Evolutionary conservation across 1,140 invertebrate species (phyloP), one percentile per base, ranked within the genome.

Genomic region (Dryas iulia): DNA sequence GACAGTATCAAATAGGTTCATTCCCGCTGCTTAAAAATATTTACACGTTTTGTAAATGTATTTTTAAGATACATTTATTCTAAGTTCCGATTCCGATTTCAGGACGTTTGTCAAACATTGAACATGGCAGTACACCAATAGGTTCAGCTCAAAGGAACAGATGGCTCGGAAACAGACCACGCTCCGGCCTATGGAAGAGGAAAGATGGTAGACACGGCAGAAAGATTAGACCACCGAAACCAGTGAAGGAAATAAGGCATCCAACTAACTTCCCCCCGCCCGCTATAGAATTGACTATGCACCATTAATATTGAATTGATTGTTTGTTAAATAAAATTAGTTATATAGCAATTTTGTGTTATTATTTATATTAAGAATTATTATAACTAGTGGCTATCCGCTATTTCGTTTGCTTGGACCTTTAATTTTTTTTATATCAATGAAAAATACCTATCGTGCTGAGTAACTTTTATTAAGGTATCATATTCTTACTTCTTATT

Each of bases 121-220:
- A 95, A 3, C 97, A 98, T 82, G 92, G 90, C 0, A 91, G 86
- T 18, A 96, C 95, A 10, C 97, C 94, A 1, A 95, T 98, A 73
- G 97, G 97, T 4, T 97, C 96, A 69, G 94, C 97, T 0, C 96
- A 98, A 74, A 94, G 94, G 39, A 95, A 95, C 78, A 92, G 98
- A 24, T 96, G 96, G 93, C 91, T 98, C 8, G 98, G 98, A 4
- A 96, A 97, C 84, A 93, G 98, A 26, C 98, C 97, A 1, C 93
- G 96, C 18, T 98, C 97, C 30, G 98, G 98, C n/a, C 92, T 97
- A 21, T 98, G 96, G 96, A 96, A 99, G 63, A 93, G 97, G 8
- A 99, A 99, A 91, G 94, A 94, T 69, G 98, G 98, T 8, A 94
- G 95, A 69, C 94, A 95, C 89, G 98, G 98, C 8, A 93, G 98